Evolutionary conservation across 2,888 invertebrate genomes (phyloP).

Genomic region (Corbicula japonica): DNA sequence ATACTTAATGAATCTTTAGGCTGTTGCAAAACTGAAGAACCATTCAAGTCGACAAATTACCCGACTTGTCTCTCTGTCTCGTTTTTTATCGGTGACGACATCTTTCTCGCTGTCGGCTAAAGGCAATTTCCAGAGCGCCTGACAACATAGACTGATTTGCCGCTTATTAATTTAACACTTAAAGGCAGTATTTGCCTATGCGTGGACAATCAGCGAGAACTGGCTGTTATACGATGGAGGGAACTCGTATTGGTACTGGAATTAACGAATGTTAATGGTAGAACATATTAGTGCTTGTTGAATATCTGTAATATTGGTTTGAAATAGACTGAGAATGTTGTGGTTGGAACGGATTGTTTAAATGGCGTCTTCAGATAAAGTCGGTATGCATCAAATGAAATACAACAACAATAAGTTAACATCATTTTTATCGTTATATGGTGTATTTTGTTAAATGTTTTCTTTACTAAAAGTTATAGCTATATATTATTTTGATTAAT

Average conservation of each 20-base stretch:
- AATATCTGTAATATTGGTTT: not conserved
- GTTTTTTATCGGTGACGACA: slow-evolving; percentile 24
- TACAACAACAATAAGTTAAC: not conserved
- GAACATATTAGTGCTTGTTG: not conserved
- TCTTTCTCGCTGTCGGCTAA: slow-evolving; percentile 22
- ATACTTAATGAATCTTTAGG: slow-evolving; percentile 13
- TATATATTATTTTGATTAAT: too few relatives aligned
- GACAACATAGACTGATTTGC: slow-evolving; percentile 30
- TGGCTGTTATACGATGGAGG: not conserved
- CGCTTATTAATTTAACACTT: slow-evolving; percentile 38
- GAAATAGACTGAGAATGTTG: not conserved
- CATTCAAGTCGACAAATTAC: slow-evolving; percentile 8
- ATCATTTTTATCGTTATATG: too few relatives aligned
- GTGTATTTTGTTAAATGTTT: too few relatives aligned
- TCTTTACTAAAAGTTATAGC: too few relatives aligned
- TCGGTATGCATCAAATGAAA: not conserved
- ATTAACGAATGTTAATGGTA: not conserved
- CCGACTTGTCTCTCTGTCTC: not conserved
- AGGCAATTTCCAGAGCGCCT: slow-evolving; percentile 30
- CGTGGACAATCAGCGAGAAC: slow-evolving; percentile 12
- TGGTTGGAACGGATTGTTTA: not conserved
- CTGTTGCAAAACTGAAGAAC: slow-evolving; percentile 36
- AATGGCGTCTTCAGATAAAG: not conserved
- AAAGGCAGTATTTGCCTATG: slow-evolving; percentile 9
- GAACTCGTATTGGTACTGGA: not conserved